Evolutionary conservation across 2,888 invertebrate species (phyloP), one percentile per base, ranked within the genome.

Genomic region (Mantis religiosa): DNA sequence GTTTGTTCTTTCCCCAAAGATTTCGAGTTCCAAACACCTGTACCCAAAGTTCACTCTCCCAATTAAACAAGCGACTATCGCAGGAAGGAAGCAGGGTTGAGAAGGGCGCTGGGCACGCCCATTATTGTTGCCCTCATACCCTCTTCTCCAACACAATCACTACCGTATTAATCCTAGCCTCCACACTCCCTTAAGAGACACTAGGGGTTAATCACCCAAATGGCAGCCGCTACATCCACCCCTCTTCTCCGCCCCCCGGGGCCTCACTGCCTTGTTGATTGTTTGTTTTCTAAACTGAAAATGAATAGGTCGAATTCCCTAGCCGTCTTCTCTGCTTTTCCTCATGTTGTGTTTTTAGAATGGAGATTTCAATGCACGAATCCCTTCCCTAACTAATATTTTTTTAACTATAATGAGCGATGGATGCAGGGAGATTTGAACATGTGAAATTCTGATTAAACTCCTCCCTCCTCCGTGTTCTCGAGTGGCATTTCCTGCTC

Each of bases 161-260:
- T 47, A 54, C 85, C 85, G n/a, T 47, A 85, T 41, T 85, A 85
- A 85, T 85, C 85, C 54, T 54, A 71, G 54, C 54, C 54, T 71
- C 54, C 54, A 71, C 54, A 71, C 54, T 71, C 54, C 54, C 28
- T 34, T 86, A 71, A 71, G 34, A 28, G 88, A 30, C 71, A 84
- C 83, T 81, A 71, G 87, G 88, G 90, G 90, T 90, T 90, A 90
- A 90, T 90, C 90, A 90, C 90, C 88, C 89, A 90, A 90, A 90
- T 90, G 89, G 89, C 90, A 89, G 89, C 34, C 87, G 81, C 34
- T 85, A 85, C 84, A 83, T 41, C 88, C 27, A 87, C 83, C 87
- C 87, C 41, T 27, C 41, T 81, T 47, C 83, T 12, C 27, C 54
- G 82, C 83, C 85, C 81, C 41, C 25, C 28, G 85, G 25, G 54